Base-by-base conservation (phyloP, 2,888 invertebrate genomes). In the Cantharis rustica region DNA sequence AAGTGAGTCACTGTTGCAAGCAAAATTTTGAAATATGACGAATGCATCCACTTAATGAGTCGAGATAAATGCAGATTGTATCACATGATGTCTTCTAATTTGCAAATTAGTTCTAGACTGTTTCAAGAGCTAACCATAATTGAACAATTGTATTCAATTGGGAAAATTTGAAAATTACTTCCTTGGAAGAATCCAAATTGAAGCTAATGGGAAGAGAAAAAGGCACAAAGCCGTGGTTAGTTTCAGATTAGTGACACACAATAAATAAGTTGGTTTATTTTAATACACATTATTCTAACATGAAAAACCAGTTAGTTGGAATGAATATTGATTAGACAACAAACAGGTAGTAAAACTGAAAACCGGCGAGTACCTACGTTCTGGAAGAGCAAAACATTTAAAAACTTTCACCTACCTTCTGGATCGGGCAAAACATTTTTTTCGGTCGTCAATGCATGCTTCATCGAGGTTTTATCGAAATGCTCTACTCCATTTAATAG, bases 361-460 rank as follows among this genome's bases (percentile, higher is more conserved):
- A 69, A 75, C 64, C 4, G 20, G 4, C 4, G 20, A 20, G 3
- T 20, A n/a, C n/a, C 20, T 20, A 4, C 2, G 20, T 20, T 20
- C 20, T 26, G 10, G 10, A 26, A 26, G 69, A 75, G 71, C 26
- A 66, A 17, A 64, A 31, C 47, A 16, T 16, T 23, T 63, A 10
- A 31, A 70, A 47, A 47, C 9, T 23, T 61, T 68, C n/a, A 66
- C 74, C 69, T 86, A 89, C 88, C 88, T 93, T 94, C 92, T 84
- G 92, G 90, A 81, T 93, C 93, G 74, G 95, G 95, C 85, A 95
- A 90, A 68, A 92, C 89, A 84, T 93, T 93, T 90, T 95, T 95
- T 89, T 94, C 95, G 83, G 92, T 90, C 10, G 94, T 94, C 78
- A 91, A 91, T 2, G 93, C 90, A 86, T 93, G 94, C 86, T 93